Percentiles rank a stretch among this genome's conserved stretches.
These are phyloP conservation scores for Acanthopagrus latus DNA, from an alignment of 2,797 vertebrate genomes.

Conservation along the genomic window DNA sequence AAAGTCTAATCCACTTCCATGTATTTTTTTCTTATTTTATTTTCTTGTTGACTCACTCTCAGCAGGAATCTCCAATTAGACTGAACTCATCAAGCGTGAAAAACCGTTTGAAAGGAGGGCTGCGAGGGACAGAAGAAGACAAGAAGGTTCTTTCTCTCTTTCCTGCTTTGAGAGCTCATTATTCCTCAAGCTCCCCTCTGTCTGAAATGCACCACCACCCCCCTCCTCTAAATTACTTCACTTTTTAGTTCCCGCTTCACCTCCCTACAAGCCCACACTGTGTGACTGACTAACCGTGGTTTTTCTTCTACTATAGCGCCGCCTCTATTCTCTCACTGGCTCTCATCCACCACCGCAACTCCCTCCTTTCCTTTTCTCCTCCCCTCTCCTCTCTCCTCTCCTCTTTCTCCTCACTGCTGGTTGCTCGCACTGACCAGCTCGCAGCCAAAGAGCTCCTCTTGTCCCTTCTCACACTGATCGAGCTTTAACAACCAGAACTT, in stretches of 20 bases:
- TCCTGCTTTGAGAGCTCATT: constrained; percentile 85
- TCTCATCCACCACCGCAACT: constrained; percentile 32
- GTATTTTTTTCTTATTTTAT: constrained; percentile 27
- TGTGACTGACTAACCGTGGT: constrained; percentile 43
- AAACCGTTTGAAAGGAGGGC: constrained; percentile 80
- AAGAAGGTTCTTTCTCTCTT: constrained; percentile 79
- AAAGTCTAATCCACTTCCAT: constrained; percentile 38
- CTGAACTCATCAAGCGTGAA: constrained; percentile 86
- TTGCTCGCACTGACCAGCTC: constrained; percentile 63
- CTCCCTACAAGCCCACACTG: constrained; percentile 60
- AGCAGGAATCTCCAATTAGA: constrained; percentile 79
- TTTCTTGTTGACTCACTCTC: constrained; percentile 41
- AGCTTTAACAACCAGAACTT: constrained; percentile 52
- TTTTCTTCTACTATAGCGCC: constrained; percentile 65
- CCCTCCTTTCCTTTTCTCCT: constrained; percentile 60
- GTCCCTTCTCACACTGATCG: constrained; percentile 29
- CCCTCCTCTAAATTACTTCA: constrained; percentile 60
- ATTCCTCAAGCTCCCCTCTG: constrained; percentile 82
- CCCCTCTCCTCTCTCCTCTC: constrained; percentile 57
- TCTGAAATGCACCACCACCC: constrained; percentile 57
- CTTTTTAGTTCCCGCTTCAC: constrained; percentile 59
- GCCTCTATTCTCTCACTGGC: constrained; percentile 75
- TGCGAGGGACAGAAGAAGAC: constrained; percentile 71
- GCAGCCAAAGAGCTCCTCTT: constrained; percentile 63
- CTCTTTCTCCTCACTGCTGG: constrained; percentile 56